Base-by-base conservation (phyloP, 1,140 invertebrate genomes). In the Heterodera schachtii region DNA sequence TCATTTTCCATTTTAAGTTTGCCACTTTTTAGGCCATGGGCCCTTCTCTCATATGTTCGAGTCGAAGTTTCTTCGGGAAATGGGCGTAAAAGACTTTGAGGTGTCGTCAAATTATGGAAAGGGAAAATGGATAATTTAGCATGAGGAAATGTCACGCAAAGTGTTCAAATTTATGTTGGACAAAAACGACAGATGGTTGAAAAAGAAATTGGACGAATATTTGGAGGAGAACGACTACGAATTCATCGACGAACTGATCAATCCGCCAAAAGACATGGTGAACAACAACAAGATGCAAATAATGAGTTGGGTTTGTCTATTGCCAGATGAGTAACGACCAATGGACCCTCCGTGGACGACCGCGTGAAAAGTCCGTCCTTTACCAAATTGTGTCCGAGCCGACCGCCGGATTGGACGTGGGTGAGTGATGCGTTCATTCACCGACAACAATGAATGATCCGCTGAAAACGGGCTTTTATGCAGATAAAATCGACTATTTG, bases 1-100 rank as follows among this genome's bases (percentile, higher is more conserved):
- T 31, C 31, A 31, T 31, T 31, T 31, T 31, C 31, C 31, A 31
- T 31, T 31, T 31, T 31, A 31, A 31, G 31, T 31, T 31, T 81
- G 49, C 6, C 6, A 52, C 6, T 52, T 52, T 11, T 13, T 64
- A 81, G 89, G 90, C 11, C 93, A 93, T 88, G 93, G 93, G 3
- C 93, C 93, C 4, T 93, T 93, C 87, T 93, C 92, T 43, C 93
- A 94, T 87, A 83, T 90, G 0, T 94, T 92, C 92, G 93, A 93
- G 52, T 66, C 52, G 85, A 47, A 44, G 7, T 92, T 89, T 71
- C 89, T 89, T 73, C 80, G 73, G 74, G 67, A 80, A 84, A 73
- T 64, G 73, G 75, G 75, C 75, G 69, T 71, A 13, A 41, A 21
- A 21, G 41, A 71, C 41, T 71, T 71, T 46, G 57, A 64, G 57